Base-by-base conservation (phyloP, 2,888 invertebrate species). In the Neoascia interrupta region DNA sequence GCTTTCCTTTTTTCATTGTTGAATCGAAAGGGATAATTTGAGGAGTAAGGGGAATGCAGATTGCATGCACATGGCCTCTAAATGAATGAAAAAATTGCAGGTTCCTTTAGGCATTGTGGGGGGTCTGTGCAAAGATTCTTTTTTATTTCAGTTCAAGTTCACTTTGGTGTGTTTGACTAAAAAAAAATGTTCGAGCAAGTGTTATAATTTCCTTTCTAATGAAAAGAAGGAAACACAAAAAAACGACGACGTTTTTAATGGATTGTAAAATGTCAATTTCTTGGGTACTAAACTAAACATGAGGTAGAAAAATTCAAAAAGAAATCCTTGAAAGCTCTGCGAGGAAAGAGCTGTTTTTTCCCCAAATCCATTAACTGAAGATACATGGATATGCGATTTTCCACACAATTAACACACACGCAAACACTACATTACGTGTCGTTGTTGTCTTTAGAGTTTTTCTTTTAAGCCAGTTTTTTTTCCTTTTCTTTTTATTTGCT, bases 71-170 rank as follows among this genome's bases (percentile, higher is more conserved):
- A 8, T 37, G 16, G 13, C 13, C 15, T 13, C 37, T 3, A 15
- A 3, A 13, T 6, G 16, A 11, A 34, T 11, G 34, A 31, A 53
- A 15, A 36, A 15, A n/a, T n/a, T n/a, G n/a, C n/a, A n/a, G n/a
- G 15, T 37, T 37, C n/a, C 3, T 53, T 15, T 13, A 21, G 6
- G n/a, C 41, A 26, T 3, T 53, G 23, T 16, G 8, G 26, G 16
- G 18, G 41, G 6, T 41, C n/a, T 13, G 23, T 39, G 10, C 15
- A 11, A 11, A 11, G 28, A 36, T 11, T 15, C 3, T 21, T 21
- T 13, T 21, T 18, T 23, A 11, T 56, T 28, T 3, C 18, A 54
- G 26, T 54, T 54, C 39, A 54, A 39, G 54, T 54, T 54, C 37
- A 37, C 26, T 18, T 34, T 49, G 49, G n/a, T 5, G 43, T 26